These are phyloP conservation scores for Drosophila leontia DNA, from an alignment of 1,140 invertebrate genomes.

Conservation along the genomic window DNA sequence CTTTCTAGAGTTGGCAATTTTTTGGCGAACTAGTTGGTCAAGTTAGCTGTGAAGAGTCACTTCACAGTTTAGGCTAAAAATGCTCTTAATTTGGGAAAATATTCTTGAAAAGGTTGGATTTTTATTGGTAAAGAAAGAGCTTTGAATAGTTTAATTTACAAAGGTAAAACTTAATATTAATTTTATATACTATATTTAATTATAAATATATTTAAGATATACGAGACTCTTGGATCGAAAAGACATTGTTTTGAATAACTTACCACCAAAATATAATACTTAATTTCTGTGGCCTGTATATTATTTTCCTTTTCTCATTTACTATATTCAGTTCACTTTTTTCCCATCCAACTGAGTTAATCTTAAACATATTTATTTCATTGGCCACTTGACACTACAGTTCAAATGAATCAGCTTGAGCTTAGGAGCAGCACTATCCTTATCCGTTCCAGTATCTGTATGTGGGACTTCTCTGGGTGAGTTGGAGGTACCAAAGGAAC, in stretches of 20 bases:
- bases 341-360: neutral
- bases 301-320: neutral
- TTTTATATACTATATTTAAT: too few relatives aligned
- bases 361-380: neutral
- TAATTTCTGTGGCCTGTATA: neutral
- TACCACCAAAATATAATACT: neutral
- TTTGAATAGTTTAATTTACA: too few relatives aligned
- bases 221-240: too few relatives aligned
- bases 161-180: neutral
- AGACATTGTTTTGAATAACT: too few relatives aligned
- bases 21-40: slow-evolving; percentile 22
- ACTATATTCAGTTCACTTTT: neutral
- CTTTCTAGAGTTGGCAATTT: slow-evolving; percentile 24
- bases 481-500: neutral
- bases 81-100: neutral
- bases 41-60: neutral
- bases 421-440: slow-evolving; percentile 17
- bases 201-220: too few relatives aligned
- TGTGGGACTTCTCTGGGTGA: slow-evolving; percentile 1
- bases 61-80: neutral
- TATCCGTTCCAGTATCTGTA: slow-evolving; percentile 6
- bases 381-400: slow-evolving; percentile 7
- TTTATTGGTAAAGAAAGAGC: too few relatives aligned
- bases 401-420: slow-evolving; percentile 1
- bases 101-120: too few relatives aligned